Percentiles rank a stretch among this genome's conserved stretches.
Conservation (phyloP, 1,140 invertebrate species). For the Aphaenogaster ashmeadi region DNA sequence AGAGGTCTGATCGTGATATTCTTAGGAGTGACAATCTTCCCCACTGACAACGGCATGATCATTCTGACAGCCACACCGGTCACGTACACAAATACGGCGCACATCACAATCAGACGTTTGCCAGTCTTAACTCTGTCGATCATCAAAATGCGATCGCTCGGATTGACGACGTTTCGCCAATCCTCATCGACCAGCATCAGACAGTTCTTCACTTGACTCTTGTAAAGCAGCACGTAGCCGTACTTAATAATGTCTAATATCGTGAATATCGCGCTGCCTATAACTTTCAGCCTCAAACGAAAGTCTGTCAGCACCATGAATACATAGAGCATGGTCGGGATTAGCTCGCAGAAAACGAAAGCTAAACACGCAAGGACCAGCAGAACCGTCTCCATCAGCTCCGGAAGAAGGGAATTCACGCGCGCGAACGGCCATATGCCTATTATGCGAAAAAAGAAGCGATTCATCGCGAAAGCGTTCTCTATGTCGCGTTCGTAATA, state of each 20-base stretch:
- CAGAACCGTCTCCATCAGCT: not conserved
- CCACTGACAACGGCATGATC: constrained; percentile 63
- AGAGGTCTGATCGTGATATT: constrained; percentile 68
- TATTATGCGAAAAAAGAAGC: constrained; percentile 3
- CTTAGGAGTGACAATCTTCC: constrained; percentile 49
- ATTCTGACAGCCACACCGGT: constrained; percentile 53
- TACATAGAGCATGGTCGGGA: not conserved
- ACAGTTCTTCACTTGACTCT: constrained; percentile 4
- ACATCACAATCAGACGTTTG: constrained; percentile 20
- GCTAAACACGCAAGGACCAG: not conserved
- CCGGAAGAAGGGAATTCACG: not conserved
- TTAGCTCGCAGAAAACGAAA: not conserved
- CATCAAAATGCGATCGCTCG: not conserved
- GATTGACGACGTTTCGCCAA: not conserved
- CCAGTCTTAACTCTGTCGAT: not conserved
- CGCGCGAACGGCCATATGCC: constrained; percentile 11
- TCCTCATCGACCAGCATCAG: constrained; percentile 1
- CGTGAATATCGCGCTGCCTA: not conserved
- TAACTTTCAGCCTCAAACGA: not conserved
- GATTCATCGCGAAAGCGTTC: constrained; percentile 1
- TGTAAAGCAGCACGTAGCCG: not conserved
- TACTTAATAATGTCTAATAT: constrained; percentile 1
- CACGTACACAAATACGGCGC: not conserved
- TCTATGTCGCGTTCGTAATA: constrained; percentile 35
- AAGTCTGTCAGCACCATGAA: constrained; percentile 10